These are phyloP conservation scores for Eumacrocentrus americanus DNA, from an alignment of 2,888 invertebrate species.

Conservation along the genomic window DNA sequence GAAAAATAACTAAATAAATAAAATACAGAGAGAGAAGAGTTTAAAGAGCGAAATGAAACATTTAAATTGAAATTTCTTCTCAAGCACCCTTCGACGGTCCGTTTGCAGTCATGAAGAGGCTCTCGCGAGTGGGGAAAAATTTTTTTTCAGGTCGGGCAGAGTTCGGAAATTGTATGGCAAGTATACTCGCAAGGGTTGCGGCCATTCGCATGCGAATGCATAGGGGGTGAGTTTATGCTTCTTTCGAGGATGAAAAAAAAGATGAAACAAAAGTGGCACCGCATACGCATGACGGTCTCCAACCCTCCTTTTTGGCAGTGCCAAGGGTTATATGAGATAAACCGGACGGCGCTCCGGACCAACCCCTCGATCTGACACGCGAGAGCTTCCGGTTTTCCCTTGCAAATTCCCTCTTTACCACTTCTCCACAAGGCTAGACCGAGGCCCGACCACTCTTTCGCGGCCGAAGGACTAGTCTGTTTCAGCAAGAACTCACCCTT, in stretches of 20 bases:
- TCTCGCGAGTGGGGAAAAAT: constrained; percentile 10
- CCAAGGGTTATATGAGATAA: constrained; percentile 21
- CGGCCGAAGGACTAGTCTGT: constrained; percentile 47
- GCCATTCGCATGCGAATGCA: too few relatives aligned
- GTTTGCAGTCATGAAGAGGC: constrained; percentile 12
- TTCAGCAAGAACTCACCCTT: constrained; percentile 53
- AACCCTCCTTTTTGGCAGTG: constrained; percentile 13
- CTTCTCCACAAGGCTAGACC: constrained; percentile 49
- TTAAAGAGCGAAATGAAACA: constrained; percentile 26
- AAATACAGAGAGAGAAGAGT: not conserved
- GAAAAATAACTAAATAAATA: constrained; percentile 13
- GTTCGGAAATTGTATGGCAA: constrained; percentile 2
- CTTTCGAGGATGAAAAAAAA: constrained; percentile 3
- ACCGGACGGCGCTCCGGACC: constrained; percentile 8
- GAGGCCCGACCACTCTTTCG: constrained; percentile 45
- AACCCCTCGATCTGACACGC: constrained; percentile 22
- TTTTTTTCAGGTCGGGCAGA: not conserved
- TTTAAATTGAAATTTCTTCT: constrained; percentile 28
- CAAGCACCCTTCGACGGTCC: constrained; percentile 15
- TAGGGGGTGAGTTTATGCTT: constrained; percentile 9
- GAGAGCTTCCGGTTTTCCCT: constrained; percentile 52
- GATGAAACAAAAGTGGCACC: constrained; percentile 11
- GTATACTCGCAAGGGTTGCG: constrained; percentile 3
- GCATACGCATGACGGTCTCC: constrained; percentile 7
- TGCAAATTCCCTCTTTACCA: constrained; percentile 59